Percentiles rank a stretch among this genome's conserved stretches.
These are phyloP conservation scores for Aplysia californica DNA, from an alignment of 1,140 invertebrate genomes.

Conservation along the genomic window DNA sequence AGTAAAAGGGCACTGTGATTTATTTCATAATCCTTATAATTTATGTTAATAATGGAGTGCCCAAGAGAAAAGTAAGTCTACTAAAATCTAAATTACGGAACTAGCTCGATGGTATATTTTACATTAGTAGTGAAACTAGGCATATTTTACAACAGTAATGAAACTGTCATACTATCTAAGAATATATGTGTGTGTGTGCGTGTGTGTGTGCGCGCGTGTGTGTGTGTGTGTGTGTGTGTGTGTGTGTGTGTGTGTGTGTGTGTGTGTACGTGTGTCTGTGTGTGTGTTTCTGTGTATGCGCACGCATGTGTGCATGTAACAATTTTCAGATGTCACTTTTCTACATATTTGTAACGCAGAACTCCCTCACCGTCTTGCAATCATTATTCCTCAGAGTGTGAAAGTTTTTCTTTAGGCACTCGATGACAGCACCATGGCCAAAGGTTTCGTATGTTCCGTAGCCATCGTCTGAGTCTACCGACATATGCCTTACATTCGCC, in stretches of 20 bases:
- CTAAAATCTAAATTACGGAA: background rate
- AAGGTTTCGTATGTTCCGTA: no score
- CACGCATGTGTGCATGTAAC: background rate
- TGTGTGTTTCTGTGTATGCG: no score
- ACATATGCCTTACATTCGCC: background rate
- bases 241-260: no score
- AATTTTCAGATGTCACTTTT: background rate
- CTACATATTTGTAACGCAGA: no score
- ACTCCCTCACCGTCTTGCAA: constrained; percentile 2
- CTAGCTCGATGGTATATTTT: background rate
- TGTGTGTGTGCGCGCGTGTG: no score
- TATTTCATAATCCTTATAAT: no score
- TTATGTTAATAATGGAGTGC: no score
- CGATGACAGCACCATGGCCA: constrained; percentile 78
- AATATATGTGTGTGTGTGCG: background rate
- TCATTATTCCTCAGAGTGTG: constrained; percentile 24
- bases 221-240: no score
- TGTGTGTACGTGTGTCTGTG: no score
- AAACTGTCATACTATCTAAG: no score
- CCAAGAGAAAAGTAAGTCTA: background rate
- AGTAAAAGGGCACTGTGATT: no score
- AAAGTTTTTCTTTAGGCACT: constrained; percentile 89
- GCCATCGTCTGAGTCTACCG: constrained; percentile 44
- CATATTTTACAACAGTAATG: no score
- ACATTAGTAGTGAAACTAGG: background rate